These are phyloP conservation scores for Micromussa lordhowensis DNA, from an alignment of 92 coral and sea anemone species.

Conservation along the genomic window DNA sequence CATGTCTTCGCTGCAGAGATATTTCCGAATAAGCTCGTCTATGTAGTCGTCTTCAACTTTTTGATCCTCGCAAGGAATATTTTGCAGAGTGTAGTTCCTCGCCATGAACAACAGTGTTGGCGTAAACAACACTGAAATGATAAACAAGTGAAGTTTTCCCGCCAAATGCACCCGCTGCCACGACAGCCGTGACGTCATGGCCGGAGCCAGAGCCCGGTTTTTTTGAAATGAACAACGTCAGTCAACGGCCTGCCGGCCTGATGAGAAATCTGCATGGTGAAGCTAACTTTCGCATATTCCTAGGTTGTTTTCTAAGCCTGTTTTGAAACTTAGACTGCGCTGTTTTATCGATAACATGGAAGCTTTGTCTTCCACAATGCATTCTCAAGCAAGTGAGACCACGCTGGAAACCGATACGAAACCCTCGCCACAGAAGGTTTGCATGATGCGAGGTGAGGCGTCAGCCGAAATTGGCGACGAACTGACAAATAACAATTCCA, in stretches of 20 bases:
- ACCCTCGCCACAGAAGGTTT: conserved; percentile 25
- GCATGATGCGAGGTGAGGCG: conserved; percentile 53
- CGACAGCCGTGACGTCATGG: conserved; percentile 54
- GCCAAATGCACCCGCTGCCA: conserved; percentile 37
- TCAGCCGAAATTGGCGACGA: conserved; percentile 54
- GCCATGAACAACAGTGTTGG: background rate
- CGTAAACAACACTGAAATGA: background rate
- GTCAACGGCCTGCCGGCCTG: conserved; percentile 15
- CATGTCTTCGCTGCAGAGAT: conserved; percentile 27
- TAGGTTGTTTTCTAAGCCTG: background rate
- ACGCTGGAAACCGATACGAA: conserved; percentile 7
- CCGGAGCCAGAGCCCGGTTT: conserved; percentile 34
- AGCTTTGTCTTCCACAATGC: conserved; percentile 24
- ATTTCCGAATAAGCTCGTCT: conserved; percentile 40
- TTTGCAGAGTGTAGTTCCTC: background rate
- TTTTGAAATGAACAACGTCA: conserved; percentile 58
- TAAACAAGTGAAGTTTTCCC: conserved; percentile 15
- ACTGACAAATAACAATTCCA: conserved; percentile 38
- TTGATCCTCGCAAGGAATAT: conserved; percentile 30
- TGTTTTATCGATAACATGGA: conserved; percentile 35
- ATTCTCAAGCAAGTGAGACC: background rate
- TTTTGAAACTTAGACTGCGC: background rate
- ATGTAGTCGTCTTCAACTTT: conserved; percentile 40
- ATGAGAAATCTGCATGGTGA: conserved; percentile 32
- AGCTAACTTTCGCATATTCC: background rate